phyloP scores from a whole-genome alignment of 2,113 vertebrate genomes.

The Setophaga kirtlandii region DNA sequence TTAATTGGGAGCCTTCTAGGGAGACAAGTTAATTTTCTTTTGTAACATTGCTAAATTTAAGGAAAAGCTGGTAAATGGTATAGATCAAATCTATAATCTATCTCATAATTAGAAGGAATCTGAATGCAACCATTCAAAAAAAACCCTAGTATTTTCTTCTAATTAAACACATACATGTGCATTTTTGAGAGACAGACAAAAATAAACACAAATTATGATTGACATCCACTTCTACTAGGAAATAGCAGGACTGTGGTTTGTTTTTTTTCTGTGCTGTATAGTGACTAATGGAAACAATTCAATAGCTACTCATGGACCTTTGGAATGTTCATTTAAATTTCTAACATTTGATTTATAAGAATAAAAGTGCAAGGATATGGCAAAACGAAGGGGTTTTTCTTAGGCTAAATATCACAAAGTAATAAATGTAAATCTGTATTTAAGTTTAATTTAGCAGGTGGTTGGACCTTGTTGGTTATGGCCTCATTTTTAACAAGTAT shows the following conservation, averaged over 20 bases:
- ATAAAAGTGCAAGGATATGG: not conserved
- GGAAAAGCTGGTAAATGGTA: not conserved
- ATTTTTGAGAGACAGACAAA: conserved; percentile 21
- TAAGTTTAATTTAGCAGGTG: not conserved
- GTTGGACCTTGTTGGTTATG: not conserved
- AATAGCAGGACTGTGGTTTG: not conserved
- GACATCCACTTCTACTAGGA: not conserved
- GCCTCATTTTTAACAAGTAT: not conserved
- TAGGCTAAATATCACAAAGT: not conserved
- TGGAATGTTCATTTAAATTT: not conserved
- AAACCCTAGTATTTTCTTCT: not conserved
- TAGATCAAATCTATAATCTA: not conserved
- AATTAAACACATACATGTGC: not conserved
- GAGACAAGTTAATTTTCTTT: conserved; percentile 33
- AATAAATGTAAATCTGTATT: not conserved
- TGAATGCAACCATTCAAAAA: not conserved
- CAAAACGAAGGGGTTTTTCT: not conserved
- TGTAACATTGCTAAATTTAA: not conserved
- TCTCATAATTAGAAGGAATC: not conserved
- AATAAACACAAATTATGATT: conserved; percentile 17
- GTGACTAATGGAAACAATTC: not conserved
- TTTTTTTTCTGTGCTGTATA: not conserved
- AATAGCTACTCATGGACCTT: not conserved
- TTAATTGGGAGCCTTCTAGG: conserved; percentile 12
- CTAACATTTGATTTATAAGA: not conserved